These are phyloP conservation scores for Apostichopus parvimensis DNA, from an alignment of 35 echinoderm and acorn worm species.

Conservation along the genomic window DNA sequence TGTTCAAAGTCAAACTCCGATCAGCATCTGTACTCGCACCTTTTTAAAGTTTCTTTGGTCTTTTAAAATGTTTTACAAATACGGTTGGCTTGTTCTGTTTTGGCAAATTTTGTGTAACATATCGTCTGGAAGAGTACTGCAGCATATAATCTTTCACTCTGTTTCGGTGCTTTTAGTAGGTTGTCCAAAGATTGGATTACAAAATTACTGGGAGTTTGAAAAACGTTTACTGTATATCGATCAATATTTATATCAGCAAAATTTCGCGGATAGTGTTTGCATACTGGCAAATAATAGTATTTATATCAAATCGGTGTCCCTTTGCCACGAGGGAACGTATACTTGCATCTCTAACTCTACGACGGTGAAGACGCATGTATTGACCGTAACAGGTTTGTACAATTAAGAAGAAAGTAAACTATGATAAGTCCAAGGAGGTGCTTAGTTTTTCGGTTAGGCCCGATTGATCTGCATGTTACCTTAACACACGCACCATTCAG, in stretches of 20 bases:
- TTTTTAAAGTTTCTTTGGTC: too few relatives aligned
- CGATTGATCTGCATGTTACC: too few relatives aligned
- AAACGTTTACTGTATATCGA: not conserved
- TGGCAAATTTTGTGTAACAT: too few relatives aligned
- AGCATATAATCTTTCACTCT: not conserved
- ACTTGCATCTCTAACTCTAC: not conserved
- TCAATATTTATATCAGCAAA: not conserved
- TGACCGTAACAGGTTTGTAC: not conserved
- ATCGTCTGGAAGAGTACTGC: not conserved
- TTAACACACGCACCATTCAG: too few relatives aligned
- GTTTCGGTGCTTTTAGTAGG: not conserved
- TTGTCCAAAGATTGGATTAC: not conserved
- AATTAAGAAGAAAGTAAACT: too few relatives aligned
- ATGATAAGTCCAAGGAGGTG: too few relatives aligned
- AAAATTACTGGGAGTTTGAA: constrained; percentile 1
- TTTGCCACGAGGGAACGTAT: not conserved
- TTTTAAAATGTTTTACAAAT: too few relatives aligned
- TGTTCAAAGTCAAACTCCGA: too few relatives aligned
- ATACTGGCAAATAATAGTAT: not conserved
- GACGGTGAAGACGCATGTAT: not conserved
- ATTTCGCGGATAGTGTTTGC: not conserved
- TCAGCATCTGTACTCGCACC: too few relatives aligned
- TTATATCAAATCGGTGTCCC: not conserved
- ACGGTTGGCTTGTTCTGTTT: too few relatives aligned
- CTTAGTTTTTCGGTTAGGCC: too few relatives aligned